Conservation (phyloP, 2,797 vertebrate species). For the Microctenopoma lineatum region DNA sequence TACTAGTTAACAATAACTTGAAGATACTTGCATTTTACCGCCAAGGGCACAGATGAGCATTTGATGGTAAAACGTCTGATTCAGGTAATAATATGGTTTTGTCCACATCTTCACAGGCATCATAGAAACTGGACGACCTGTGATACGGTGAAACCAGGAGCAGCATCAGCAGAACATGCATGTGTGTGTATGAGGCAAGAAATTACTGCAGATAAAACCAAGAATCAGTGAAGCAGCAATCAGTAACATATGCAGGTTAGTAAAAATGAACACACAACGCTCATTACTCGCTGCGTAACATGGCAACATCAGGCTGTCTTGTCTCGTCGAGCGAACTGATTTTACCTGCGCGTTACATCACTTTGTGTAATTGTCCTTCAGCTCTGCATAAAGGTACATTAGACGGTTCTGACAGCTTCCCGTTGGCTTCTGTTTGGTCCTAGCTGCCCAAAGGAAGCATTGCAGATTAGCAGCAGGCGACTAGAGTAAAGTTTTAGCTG, state of each 20-base stretch:
- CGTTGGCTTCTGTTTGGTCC: conserved; percentile 26
- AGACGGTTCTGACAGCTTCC: conserved; percentile 5
- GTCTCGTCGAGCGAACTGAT: conserved; percentile 19
- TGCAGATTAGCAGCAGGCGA: conserved; percentile 15
- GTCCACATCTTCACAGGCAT: background rate
- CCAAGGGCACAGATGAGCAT: background rate
- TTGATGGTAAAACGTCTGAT: background rate
- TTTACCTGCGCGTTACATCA: conserved; percentile 21
- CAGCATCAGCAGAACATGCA: background rate
- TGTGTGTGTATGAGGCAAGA: background rate
- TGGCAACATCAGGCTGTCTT: conserved; percentile 36
- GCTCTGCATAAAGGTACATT: background rate
- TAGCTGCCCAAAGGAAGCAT: conserved; percentile 12
- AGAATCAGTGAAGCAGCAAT: conserved; percentile 35
- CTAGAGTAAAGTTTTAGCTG: conserved; percentile 7
- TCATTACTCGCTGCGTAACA: conserved; percentile 40
- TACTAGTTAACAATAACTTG: background rate
- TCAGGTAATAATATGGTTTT: background rate
- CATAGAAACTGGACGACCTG: background rate
- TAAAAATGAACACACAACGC: conserved; percentile 47
- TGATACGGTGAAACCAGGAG: background rate
- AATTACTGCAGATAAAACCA: background rate
- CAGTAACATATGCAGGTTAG: conserved; percentile 57
- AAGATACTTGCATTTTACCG: background rate
- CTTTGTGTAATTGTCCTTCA: conserved; percentile 13